A percentile compares a stretch with the other conserved stretches of the same genome.
Evolutionary conservation across 1,140 invertebrate species (phyloP).

Genomic region (Brachionus koreanus): DNA sequence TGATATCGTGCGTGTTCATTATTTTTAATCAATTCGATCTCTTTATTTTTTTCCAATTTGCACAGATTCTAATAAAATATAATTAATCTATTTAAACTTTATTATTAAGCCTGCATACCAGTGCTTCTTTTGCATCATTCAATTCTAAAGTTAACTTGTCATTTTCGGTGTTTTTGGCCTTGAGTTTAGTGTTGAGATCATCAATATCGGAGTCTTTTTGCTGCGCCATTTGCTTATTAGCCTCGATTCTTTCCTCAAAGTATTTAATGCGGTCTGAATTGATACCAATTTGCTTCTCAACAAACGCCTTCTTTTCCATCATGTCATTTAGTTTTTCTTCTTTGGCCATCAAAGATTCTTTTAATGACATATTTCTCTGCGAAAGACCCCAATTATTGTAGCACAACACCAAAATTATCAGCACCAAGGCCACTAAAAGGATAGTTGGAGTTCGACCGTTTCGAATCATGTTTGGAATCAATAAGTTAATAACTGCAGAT

Average conservation of each 20-base stretch:
- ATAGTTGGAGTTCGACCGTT: constrained; percentile 25
- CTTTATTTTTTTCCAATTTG: constrained; percentile 17
- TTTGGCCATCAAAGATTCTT: background rate
- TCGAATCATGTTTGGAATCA: constrained; percentile 13
- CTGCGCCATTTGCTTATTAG: background rate
- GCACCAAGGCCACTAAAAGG: background rate
- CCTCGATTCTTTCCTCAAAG: constrained; percentile 21
- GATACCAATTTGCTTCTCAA: constrained; percentile 22
- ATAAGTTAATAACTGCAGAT: background rate
- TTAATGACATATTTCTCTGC: background rate
- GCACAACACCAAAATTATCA: background rate
- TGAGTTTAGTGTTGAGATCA: constrained; percentile 13
- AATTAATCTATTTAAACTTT: background rate
- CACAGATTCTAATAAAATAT: background rate
- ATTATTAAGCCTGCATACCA: background rate
- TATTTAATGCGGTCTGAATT: constrained; percentile 28
- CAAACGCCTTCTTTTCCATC: constrained; percentile 22
- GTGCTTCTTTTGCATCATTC: background rate
- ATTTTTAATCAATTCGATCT: background rate
- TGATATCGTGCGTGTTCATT: background rate
- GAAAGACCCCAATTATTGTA: constrained; percentile 21
- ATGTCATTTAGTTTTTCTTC: constrained; percentile 22
- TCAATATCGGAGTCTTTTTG: constrained; percentile 18
- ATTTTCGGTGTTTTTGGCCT: background rate
- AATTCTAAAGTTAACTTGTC: background rate